Evolutionary conservation across 1,140 invertebrate genomes (phyloP).

Genomic region (Zelostemma sp.): DNA sequence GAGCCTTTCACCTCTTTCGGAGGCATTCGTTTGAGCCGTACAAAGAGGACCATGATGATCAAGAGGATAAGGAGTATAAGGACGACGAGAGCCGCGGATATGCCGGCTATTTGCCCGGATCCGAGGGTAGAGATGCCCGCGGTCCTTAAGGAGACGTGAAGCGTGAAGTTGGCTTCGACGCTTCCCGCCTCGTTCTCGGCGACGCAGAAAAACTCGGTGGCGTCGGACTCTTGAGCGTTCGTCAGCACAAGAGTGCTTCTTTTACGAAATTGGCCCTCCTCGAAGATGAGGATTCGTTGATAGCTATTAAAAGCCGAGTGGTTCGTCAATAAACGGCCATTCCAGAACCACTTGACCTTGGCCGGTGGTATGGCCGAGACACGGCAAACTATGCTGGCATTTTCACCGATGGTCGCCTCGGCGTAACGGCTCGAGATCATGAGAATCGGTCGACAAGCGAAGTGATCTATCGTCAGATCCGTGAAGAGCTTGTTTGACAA

Average conservation of each 20-base stretch:
- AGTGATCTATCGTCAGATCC: conserved; percentile 84
- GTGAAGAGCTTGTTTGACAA: conserved; percentile 79
- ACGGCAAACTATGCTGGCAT: conserved; percentile 85
- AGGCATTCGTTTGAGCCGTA: conserved; percentile 78
- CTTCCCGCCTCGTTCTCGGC: conserved; percentile 92
- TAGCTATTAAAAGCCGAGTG: conserved; percentile 84
- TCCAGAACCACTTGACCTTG: conserved; percentile 88
- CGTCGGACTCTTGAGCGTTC: conserved; percentile 89
- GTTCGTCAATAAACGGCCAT: conserved; percentile 83
- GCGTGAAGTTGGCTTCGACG: conserved; percentile 91
- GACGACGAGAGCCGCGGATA: conserved; percentile 85
- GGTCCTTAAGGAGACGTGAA: conserved; percentile 82
- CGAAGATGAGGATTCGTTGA: conserved; percentile 84
- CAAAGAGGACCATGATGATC: conserved; percentile 79
- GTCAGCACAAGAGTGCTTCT: conserved; percentile 85
- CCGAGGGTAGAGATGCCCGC: conserved; percentile 84
- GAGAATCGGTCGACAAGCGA: conserved; percentile 89
- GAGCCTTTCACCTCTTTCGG: conserved; percentile 82
- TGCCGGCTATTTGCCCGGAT: conserved; percentile 86
- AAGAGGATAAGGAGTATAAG: conserved; percentile 83
- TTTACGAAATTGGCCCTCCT: conserved; percentile 79
- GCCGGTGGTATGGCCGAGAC: conserved; percentile 86
- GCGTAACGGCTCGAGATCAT: conserved; percentile 81
- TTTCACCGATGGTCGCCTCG: conserved; percentile 83
- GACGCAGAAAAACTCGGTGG: conserved; percentile 90